Evolutionary conservation across 2,797 vertebrate species (phyloP), one percentile per base, ranked within the genome.

Genomic region (Sebastes iracundus): DNA sequence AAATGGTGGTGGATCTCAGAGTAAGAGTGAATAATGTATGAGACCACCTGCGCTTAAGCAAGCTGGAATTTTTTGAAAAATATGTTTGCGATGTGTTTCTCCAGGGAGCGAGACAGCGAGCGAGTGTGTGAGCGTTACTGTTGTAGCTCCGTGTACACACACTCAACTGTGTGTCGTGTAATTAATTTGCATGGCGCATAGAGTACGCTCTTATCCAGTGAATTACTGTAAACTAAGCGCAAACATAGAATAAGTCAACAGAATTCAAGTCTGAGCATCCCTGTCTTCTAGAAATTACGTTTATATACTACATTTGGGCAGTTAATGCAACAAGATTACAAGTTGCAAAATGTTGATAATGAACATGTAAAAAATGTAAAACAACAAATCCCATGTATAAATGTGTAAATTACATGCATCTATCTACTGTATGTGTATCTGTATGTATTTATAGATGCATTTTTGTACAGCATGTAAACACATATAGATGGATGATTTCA

Each of bases 1-100:
- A 69, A 85, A 91, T 71, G 32, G 61, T 3, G 30, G 70, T 78
- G 61, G 22, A 79, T 84, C 67, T 72, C 1, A 60, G 73, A 77
- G 67, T 33, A 49, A 75, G 56, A 77, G 38, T 91, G 76, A 85
- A 89, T 90, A 87, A 90, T 87, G 69, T 63, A 81, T 87, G 68
- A 89, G 79, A 83, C 73, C 79, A 86, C 80, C 77, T 84, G 85
- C 22, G 42, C 49, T 76, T 23, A 66, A 69, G 63, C 53, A 75
- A 66, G 68, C 72, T 60, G 81, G 76, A 84, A 80, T 38, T 73
- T 22, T 77, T 22, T 16, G 32, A 79, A 74, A 85, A 79, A 81
- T 52, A 60, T 80, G 59, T 77, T 80, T 84, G 53, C n/a, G 1
- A 59, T 46, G 64, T 20, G 14, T 72, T 75, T 90, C 79, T 73